Conservation (phyloP, 2,797 vertebrate genomes). For the Chaetodon trifasciatus region DNA sequence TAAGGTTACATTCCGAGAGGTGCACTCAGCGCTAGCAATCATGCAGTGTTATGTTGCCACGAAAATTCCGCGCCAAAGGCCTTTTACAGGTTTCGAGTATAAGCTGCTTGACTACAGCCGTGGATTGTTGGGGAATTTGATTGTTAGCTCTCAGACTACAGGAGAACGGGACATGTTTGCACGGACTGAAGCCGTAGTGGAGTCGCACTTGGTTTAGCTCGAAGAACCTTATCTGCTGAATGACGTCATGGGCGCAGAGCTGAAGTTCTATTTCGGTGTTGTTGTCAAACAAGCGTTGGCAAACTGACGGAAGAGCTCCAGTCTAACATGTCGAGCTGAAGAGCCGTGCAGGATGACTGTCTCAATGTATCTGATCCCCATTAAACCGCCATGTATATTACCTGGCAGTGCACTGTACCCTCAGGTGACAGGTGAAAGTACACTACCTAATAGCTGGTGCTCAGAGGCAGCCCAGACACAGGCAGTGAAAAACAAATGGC, state of each 20-base stretch:
- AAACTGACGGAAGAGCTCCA: conserved; percentile 7
- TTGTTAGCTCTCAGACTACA: background rate
- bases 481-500: background rate
- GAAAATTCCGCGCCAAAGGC: conserved; percentile 73
- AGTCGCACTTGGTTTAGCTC: conserved; percentile 55
- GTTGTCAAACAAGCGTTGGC: conserved; percentile 79
- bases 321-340: background rate
- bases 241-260: conserved; percentile 80
- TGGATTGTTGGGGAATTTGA: background rate
- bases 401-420: background rate
- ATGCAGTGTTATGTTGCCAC: conserved; percentile 43
- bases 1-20: conserved; percentile 59
- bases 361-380: background rate
- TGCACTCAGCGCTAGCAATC: conserved; percentile 24
- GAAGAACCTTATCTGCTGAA: conserved; percentile 55
- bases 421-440: too few species aligned
- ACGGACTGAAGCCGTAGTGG: background rate
- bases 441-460: background rate
- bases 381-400: background rate
- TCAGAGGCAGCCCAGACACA: background rate
- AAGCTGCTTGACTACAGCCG: background rate
- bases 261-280: conserved; percentile 78
- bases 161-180: conserved; percentile 11
- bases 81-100: conserved; percentile 6
- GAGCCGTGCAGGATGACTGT: background rate